These are phyloP conservation scores for Acropora tenuis DNA, from an alignment of 64 coral and sea anemone genomes.

Conservation along the genomic window DNA sequence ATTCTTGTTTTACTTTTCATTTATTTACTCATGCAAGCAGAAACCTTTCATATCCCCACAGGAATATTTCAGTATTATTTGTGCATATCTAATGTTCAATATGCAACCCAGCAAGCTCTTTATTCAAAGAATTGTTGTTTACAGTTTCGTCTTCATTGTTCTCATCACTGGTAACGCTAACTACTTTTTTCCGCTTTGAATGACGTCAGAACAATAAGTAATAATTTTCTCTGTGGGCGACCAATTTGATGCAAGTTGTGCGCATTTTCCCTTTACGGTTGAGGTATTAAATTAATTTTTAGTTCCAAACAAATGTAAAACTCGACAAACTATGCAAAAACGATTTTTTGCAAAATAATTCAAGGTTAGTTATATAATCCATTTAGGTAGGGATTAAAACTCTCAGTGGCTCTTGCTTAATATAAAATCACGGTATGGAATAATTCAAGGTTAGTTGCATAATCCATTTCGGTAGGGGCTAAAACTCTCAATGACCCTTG, in stretches of 20 bases:
- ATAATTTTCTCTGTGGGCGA: not conserved
- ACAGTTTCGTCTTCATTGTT: slow-evolving; percentile 11
- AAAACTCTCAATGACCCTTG: not conserved
- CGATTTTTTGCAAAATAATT: too few relatives aligned
- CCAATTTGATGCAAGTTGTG: not conserved
- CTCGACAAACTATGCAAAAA: too few relatives aligned
- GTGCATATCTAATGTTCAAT: too few relatives aligned
- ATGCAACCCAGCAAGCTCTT: not conserved
- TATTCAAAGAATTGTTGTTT: not conserved
- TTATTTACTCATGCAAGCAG: not conserved
- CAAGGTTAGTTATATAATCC: too few relatives aligned
- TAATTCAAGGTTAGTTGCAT: too few relatives aligned
- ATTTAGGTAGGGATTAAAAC: too few relatives aligned
- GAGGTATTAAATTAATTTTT: too few relatives aligned
- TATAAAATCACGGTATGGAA: too few relatives aligned
- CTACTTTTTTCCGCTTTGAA: slow-evolving; percentile 18
- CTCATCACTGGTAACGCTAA: not conserved
- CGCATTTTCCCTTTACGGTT: slow-evolving; percentile 25
- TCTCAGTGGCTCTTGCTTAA: too few relatives aligned
- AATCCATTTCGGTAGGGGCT: too few relatives aligned
- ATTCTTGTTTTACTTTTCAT: too few relatives aligned
- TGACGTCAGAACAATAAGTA: slow-evolving; percentile 4
- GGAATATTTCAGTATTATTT: not conserved
- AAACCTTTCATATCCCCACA: not conserved
- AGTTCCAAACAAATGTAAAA: not conserved